Conservation (phyloP, 2,113 vertebrate genomes). For the Gobius niger region DNA sequence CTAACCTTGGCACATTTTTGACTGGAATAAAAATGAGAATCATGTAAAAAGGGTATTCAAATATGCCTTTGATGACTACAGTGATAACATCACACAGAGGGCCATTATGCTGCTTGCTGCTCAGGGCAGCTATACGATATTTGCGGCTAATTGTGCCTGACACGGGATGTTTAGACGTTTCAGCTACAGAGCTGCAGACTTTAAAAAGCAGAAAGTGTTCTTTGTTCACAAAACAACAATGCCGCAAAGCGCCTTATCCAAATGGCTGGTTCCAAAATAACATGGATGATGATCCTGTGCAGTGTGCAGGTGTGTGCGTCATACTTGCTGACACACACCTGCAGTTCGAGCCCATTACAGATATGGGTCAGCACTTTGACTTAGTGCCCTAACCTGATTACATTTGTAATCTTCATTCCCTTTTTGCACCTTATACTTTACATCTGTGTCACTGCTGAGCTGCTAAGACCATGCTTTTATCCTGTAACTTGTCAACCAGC, state of each 20-base stretch:
- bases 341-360: background rate
- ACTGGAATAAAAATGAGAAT: conserved; percentile 13
- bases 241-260: background rate
- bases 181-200: background rate
- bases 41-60: conserved; percentile 8
- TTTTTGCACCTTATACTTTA: conserved; percentile 25
- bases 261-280: conserved; percentile 1
- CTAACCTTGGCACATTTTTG: conserved; percentile 1
- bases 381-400: conserved; percentile 42
- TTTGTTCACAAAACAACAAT: background rate
- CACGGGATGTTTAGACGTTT: background rate
- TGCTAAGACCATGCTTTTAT: conserved; percentile 24
- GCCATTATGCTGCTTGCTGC: background rate
- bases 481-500: conserved; percentile 18
- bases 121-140: background rate
- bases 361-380: conserved; percentile 12
- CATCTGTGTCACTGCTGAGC: conserved; percentile 22
- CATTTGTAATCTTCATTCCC: conserved; percentile 37
- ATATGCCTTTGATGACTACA: conserved; percentile 6
- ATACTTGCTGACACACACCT: conserved; percentile 20
- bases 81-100: conserved; percentile 3
- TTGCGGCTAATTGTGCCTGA: background rate
- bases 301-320: background rate
- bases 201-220: background rate
- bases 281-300: background rate